Base-by-base conservation (phyloP, 1,140 invertebrate genomes). In the Drosophila elegans region DNA sequence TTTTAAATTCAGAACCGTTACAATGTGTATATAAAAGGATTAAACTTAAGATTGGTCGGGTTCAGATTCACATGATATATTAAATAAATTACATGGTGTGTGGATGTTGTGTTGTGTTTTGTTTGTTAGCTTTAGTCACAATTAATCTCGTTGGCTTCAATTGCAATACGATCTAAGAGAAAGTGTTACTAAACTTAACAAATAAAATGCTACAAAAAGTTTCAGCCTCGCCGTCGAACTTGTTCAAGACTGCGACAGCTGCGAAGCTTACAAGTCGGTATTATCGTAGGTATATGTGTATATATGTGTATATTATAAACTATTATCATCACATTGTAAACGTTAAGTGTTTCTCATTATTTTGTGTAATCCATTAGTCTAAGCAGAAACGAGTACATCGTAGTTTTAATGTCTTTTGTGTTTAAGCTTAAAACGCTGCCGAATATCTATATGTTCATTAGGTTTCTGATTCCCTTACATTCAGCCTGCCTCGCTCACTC, bases 261-360 rank as follows among this genome's bases (percentile, higher is more conserved):
- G 45, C 68, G 72, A 80, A 85, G 81, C 81, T 78, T 63, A 67
- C 77, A 73, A 63, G 68, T 85, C 64, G 82, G 60, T 86, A 74
- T 85, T 69, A 55, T 81, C 61, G 67, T 67, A 52, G 62, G 56
- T 74, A 74, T 74, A 64, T 74, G 39, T 73, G 27, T 78, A 45
- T 72, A 71, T 77, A 69, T 74, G 53, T 80, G 74, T 83, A 72
- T 85, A 88, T 86, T 86, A 86, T 79, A 67, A 88, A 89, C 83
- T 88, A 88, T 88, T 88, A 88, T 88, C 83, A 88, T 88, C 83
- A 88, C 83, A 88, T 88, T 88, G 86, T 78, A 88, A 88, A 88
- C 75, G 66, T 88, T 88, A 88, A 89, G 83, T 88, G 66, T 84
- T 75, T 64, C 62, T 71, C 74, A 53, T 55, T 83, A 72, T 78